phyloP scores from a whole-genome alignment of 2,113 vertebrate genomes.

The Clupea harengus region DNA sequence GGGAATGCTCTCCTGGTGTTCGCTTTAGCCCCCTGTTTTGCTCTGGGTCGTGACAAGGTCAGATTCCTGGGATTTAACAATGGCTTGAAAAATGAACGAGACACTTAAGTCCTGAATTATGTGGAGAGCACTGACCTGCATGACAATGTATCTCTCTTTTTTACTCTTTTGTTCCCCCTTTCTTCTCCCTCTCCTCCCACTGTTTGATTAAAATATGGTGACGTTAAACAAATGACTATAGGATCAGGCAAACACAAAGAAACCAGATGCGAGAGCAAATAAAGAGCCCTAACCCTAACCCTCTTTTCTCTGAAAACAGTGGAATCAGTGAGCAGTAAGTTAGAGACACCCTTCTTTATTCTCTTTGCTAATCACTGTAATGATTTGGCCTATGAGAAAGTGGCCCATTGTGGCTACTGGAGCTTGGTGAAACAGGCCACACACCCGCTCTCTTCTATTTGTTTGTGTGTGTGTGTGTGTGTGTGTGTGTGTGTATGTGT shows the following conservation, averaged over 20 bases:
- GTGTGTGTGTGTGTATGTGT: too few relatives aligned
- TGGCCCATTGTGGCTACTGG: background rate
- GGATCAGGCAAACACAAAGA: background rate
- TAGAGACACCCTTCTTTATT: background rate
- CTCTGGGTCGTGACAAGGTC: slow-evolving; percentile 55
- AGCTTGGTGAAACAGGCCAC: background rate
- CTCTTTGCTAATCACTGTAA: background rate
- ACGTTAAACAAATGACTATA: background rate
- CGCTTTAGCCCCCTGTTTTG: slow-evolving; percentile 49
- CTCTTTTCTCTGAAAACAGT: background rate
- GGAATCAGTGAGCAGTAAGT: background rate
- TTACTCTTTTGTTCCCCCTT: background rate
- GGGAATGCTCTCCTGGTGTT: slow-evolving; percentile 57
- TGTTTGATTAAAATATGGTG: background rate
- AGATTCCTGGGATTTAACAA: slow-evolving; percentile 54
- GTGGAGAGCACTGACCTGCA: slow-evolving; percentile 28
- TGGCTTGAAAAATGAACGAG: slow-evolving; percentile 57
- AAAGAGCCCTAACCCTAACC: background rate
- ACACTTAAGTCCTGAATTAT: slow-evolving; percentile 54
- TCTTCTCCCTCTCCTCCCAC: background rate
- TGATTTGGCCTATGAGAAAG: background rate
- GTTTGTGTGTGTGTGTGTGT: too few relatives aligned
- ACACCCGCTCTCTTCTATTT: too few relatives aligned
- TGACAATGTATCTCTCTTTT: slow-evolving; percentile 6
- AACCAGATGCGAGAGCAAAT: background rate